Base-by-base conservation (phyloP, 2,797 vertebrate species). In the Gallinago solitaria region DNA sequence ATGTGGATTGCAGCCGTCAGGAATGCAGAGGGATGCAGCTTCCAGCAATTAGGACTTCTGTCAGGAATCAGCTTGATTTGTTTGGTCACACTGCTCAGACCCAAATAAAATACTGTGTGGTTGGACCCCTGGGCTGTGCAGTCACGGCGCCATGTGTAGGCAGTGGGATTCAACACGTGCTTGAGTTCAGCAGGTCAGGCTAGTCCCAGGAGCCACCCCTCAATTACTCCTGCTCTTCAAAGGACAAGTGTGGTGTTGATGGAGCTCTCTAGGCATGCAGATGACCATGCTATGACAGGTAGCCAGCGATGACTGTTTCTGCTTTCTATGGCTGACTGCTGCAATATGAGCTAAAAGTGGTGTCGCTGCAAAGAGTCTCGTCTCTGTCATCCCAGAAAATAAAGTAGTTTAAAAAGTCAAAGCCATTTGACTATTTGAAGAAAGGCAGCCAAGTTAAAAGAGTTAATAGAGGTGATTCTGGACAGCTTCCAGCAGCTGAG, bases 401-500 rank as follows among this genome's bases (percentile, higher is more conserved):
- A 23, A 68, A 51, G 64, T 24, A 39, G 71, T 75, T 89, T 77
- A 16, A 71, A 77, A 80, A 94, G 90, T 61, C 87, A 80, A 89
- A 89, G 91, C 48, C 39, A 48, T 86, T 57, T 87, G 85, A 60
- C 63, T 80, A 5, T 57, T 78, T 94, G 90, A 83, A 87, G 83
- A 93, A 64, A 80, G 17, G 51, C 67, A 90, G 77, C 45, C 85
- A 67, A 89, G 93, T 80, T 94, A 89, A 87, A 87, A 77, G 92
- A 95, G 82, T 90, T 96, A 94, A 94, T 59, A 90, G 93, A 84
- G 91, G 96, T 93, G 79, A 88, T 91, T 87, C 88, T 95, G 95
- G 93, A 61, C 41, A 83, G 37, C 33, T 87, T 93, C 96, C 96
- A 94, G 88, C 47, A 71, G 75, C 86, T 61, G 50, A 90, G 90